Base-by-base conservation (phyloP, 2,888 invertebrate species). In the Heliconius hortense region DNA sequence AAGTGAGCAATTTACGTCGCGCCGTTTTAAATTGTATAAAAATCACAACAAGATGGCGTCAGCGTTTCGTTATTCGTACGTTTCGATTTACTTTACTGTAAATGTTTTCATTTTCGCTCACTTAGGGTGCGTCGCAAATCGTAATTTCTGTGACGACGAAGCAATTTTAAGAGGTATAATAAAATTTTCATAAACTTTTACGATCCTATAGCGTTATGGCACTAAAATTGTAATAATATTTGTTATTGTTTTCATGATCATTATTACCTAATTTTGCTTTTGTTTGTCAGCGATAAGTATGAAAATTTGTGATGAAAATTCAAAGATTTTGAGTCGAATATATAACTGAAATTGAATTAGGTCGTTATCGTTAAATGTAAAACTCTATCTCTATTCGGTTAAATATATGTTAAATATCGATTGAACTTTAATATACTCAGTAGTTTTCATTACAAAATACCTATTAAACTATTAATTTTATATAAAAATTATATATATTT, bases 161-260 rank as follows among this genome's bases (percentile, higher is more conserved):
- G 78, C 78, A 74, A 81, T 80, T 83, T 82, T 80, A 81, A 79
- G 80, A 81, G 81, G 73, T 77, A 75, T 80, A 83, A 84, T 85
- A 86, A 85, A 84, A 84, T 82, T 82, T 84, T 84, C 84, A 83
- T 84, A 84, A 82, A 82, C 75, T 85, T 86, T 85, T 84, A 85
- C 82, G 81, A 80, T 53, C 75, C 53, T 67, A 77, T 77, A 75
- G 70, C 68, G 72, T 73, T 76, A 76, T 79, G 74, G 76, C 73
- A 77, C 75, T 80, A 77, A 77, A 77, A 75, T 73, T 74, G 70
- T 66, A 70, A 66, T 28, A 66, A 70, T 70, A 59, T 76, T 71
- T 66, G 53, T 56, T 31, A 67, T 70, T 71, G 63, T 74, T 71
- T 69, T 71, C 64, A 62, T 35, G 39, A 74, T 74, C 63, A 74